Evolutionary conservation across 64 coral and sea anemone species (phyloP).

Genomic region (Stichodactyla mertensii): DNA sequence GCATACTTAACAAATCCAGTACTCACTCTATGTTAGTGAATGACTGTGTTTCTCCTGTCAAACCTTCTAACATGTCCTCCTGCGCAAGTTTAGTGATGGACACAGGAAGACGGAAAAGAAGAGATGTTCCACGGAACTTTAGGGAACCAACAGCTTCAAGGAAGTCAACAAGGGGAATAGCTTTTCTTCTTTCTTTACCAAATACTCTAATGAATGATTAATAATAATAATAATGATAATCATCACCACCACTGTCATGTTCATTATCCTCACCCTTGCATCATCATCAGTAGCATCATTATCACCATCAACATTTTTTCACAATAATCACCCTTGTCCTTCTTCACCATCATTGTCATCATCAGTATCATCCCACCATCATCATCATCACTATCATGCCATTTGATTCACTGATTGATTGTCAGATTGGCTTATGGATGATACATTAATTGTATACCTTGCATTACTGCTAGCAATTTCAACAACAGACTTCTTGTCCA

Average conservation of each 20-base stretch:
- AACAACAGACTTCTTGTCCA: neutral
- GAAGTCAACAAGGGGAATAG: conserved; percentile 43
- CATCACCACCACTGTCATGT: too few species aligned
- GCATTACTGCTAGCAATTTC: conserved; percentile 26
- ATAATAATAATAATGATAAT: too few species aligned
- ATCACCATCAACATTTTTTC: too few species aligned
- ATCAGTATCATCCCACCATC: too few species aligned
- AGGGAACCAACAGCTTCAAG: conserved; percentile 64
- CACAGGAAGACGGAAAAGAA: conserved; percentile 52
- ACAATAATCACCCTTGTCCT: too few species aligned
- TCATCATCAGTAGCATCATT: too few species aligned
- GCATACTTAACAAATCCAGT: neutral
- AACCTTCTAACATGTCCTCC: conserved; percentile 29
- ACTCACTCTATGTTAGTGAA: neutral
- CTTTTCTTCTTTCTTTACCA: conserved; percentile 2
- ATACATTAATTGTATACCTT: conserved; percentile 14
- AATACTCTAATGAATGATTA: conserved; percentile 11
- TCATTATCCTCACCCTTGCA: too few species aligned
- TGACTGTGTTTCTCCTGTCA: neutral
- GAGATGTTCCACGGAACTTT: conserved; percentile 65
- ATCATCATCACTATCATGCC: too few species aligned
- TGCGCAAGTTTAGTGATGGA: conserved; percentile 37
- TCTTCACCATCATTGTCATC: too few species aligned
- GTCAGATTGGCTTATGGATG: neutral
- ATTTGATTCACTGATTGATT: too few species aligned